Evolutionary conservation across 35 echinoderm and acorn worm genomes (phyloP).

Genomic region (Ophiothrix spiculata): DNA sequence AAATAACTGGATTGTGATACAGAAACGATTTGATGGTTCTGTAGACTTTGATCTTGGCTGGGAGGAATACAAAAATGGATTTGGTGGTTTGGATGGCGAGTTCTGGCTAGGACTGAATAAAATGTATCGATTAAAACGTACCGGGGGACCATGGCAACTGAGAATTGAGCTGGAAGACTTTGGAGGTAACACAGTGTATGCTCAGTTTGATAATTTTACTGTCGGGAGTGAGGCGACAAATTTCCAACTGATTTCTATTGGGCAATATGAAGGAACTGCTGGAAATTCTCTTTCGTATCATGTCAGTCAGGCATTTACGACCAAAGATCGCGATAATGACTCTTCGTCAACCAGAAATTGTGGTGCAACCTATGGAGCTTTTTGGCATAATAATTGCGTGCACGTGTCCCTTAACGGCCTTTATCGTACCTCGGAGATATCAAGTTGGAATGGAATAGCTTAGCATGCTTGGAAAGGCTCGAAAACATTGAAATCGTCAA

Average conservation of each 20-base stretch:
- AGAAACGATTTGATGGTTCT: neutral
- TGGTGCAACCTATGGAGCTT: neutral
- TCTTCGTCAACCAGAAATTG: neutral
- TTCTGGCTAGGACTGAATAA: neutral
- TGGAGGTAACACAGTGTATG: neutral
- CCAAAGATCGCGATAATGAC: slow-evolving; percentile 2
- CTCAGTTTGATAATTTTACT: neutral
- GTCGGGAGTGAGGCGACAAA: neutral
- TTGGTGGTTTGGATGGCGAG: neutral
- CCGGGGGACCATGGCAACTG: neutral
- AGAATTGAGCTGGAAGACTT: slow-evolving; percentile 4
- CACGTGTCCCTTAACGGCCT: too few relatives aligned
- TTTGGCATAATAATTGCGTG: neutral
- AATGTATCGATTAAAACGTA: neutral
- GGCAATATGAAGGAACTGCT: neutral
- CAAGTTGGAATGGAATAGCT: too few relatives aligned
- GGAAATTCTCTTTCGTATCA: too few relatives aligned
- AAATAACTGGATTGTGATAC: slow-evolving; percentile 1
- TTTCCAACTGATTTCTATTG: neutral
- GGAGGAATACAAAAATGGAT: neutral
- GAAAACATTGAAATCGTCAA: too few relatives aligned
- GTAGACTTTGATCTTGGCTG: neutral
- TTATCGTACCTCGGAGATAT: too few relatives aligned
- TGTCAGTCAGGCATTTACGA: neutral
- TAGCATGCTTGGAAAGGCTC: too few relatives aligned